Base-by-base conservation (phyloP, 2,888 invertebrate genomes). In the Odiellus spinosus region DNA sequence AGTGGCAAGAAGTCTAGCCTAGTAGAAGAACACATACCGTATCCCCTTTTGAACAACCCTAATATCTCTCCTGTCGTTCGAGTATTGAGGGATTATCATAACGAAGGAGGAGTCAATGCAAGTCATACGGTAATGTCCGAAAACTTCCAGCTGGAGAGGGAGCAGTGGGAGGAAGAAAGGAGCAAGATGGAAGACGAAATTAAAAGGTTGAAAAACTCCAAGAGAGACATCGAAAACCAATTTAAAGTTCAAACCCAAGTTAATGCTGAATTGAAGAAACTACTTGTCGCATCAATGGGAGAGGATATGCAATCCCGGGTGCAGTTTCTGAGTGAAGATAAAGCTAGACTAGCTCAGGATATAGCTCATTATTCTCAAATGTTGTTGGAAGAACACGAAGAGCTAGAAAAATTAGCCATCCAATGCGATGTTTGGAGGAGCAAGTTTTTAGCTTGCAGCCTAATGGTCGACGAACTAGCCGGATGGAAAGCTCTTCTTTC, bases 361-460 rank as follows among this genome's bases (percentile, higher is more conserved):
- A 69, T 93, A 41, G 71, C 87, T 6, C 84, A 80, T 61, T 87
- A 86, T 26, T 82, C 85, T 18, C 78, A 86, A 64, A 80, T 85
- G 64, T 71, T 90, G 45, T 51, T 58, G 12, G 61, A 64, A 20
- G 67, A 90, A 66, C 84, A 85, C 69, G 91, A 93, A 64, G 85
- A 88, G 69, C 82, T 87, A 3, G 93, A 95, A 64, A 84, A 83
- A 74, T 68, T 93, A 34, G 83, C 86, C 15, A 87, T 91, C 0
- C 88, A 91, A 61, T 87, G 88, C 63, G 91, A 95, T 70, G 87
- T 93, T 43, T 95, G 91, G 91, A 75, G 88, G 53, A 90, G 88
- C 63, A 95, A 93, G 75, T 95, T 88, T 67, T 71, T 91, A 57
- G 91, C 93, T 19, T 86, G 86, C 71, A 84, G 83, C 64, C 75